A percentile compares a stretch with the other conserved stretches of the same genome.
These are phyloP conservation scores for Paradoxurus hermaphroditus DNA, from an alignment of 2,113 vertebrate genomes.

Conservation along the genomic window DNA sequence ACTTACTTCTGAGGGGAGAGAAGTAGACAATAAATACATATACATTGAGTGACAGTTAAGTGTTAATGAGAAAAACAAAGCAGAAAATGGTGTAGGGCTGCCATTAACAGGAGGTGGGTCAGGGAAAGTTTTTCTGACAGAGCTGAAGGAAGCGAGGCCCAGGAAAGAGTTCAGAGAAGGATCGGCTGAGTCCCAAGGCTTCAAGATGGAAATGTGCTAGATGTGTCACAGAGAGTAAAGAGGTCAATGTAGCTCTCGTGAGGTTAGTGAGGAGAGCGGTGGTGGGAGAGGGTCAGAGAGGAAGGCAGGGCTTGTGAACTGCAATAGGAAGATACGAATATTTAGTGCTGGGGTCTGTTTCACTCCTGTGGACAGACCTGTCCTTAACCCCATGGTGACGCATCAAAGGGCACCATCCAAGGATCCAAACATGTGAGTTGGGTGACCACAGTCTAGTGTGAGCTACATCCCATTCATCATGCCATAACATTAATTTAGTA, in stretches of 20 bases:
- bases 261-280: neutral
- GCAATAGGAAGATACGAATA: too few species aligned
- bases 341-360: neutral
- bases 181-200: neutral
- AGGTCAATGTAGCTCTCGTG: neutral
- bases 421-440: rapidly evolving
- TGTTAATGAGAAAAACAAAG: neutral
- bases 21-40: neutral
- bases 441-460: neutral
- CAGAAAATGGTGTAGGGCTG: neutral
- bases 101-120: neutral
- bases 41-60: neutral
- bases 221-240: neutral
- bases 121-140: neutral
- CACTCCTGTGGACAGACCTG: neutral
- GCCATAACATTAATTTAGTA: neutral
- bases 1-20: neutral
- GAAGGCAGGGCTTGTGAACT: too few species aligned
- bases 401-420: neutral
- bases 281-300: neutral
- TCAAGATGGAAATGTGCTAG: neutral
- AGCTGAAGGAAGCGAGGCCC: neutral
- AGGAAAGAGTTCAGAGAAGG: neutral
- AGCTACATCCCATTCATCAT: neutral
- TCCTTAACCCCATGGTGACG: neutral